phyloP scores from a whole-genome alignment of 2,113 vertebrate species.

The Pseudopodoces humilis region DNA sequence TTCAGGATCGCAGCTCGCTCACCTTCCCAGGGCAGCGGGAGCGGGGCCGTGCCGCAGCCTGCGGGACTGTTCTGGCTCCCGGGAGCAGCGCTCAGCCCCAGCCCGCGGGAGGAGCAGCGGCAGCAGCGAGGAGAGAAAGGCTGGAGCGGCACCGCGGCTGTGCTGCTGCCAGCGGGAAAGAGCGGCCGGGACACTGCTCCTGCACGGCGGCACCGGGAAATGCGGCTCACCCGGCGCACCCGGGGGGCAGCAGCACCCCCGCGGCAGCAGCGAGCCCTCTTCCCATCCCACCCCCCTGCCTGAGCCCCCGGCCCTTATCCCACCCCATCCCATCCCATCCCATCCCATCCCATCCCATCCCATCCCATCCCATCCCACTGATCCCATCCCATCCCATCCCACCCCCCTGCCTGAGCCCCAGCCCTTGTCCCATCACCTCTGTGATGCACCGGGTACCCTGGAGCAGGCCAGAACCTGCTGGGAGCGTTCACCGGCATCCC shows the following conservation, averaged over 20 bases:
- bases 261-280: no score
- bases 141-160: fast-evolving
- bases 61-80: fast-evolving
- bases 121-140: fast-evolving
- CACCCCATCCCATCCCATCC: no score
- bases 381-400: no score
- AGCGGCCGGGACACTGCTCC: background rate
- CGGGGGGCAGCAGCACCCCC: background rate
- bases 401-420: fast-evolving
- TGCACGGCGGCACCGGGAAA: fast-evolving
- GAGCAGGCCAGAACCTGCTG: fast-evolving
- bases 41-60: background rate
- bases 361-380: no score
- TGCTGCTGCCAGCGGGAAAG: fast-evolving
- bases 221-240: no score
- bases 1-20: background rate
- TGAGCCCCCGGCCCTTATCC: no score
- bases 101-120: background rate
- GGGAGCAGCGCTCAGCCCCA: background rate
- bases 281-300: fast-evolving
- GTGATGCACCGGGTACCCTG: fast-evolving
- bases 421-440: fast-evolving
- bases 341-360: no score
- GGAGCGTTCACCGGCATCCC: fast-evolving
- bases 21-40: background rate